Evolutionary conservation across 2,888 invertebrate species (phyloP), one percentile per base, ranked within the genome.

Genomic region (Eupithecia pulchellata): DNA sequence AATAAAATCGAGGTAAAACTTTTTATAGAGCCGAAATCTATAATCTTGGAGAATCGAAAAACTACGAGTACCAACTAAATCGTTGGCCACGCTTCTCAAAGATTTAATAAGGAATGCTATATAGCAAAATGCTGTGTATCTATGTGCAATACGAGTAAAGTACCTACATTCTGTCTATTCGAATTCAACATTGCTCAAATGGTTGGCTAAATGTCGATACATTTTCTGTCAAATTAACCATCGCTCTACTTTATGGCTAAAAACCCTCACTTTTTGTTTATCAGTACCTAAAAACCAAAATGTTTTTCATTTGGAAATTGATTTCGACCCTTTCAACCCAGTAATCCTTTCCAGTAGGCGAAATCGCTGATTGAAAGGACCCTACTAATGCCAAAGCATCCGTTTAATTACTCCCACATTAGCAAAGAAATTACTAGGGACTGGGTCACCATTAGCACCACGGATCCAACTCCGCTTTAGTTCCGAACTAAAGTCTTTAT

Each of bases 381-480:
- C 80, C 75, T 76, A 81, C 81, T 78, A 78, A 83, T 78, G 68
- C 75, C 75, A 76, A 82, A 81, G 82, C 82, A 78, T 67, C 78
- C 78, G 79, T 85, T 84, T 86, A 85, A 86, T 87, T 83, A 86
- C 79, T 82, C 82, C 80, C 84, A 84, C 88, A 89, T 89, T 88
- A 88, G 83, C 78, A 80, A 83, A 79, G 84, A 84, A 89, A 89
- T 89, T 88, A 89, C 86, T 84, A 84, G 85, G 87, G 86, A 85
- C 86, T 82, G 83, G 81, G 82, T 81, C 81, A 82, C 86, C 86
- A 87, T 89, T 89, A 89, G 83, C 84, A 82, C 80, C 80, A 74
- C 66, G 73, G 64, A 62, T 71, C n/a, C 70, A 77, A 77, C 66
- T 74, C 71, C 68, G 73, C 71, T 66, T 17, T 42, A 42, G 64